A percentile compares a stretch with the other conserved stretches of the same genome.
Conservation (phyloP, 2,113 vertebrate species). For the Haplochromis vanheusdeni region DNA sequence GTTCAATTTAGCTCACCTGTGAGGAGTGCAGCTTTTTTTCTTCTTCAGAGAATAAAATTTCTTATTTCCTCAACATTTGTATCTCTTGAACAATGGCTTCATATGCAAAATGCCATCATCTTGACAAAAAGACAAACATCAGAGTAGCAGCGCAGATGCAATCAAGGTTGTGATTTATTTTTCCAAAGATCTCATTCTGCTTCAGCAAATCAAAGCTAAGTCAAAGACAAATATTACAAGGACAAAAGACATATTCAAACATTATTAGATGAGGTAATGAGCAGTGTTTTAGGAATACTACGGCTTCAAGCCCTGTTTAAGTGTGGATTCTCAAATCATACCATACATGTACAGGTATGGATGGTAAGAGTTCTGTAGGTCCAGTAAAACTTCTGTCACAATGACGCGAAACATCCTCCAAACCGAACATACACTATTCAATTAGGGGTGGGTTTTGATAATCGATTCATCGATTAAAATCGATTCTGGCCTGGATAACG, state of each 20-base stretch:
- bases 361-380: not conserved
- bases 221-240: not conserved
- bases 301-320: fast-evolving
- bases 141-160: not conserved
- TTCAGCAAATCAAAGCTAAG: not conserved
- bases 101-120: not conserved
- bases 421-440: not conserved
- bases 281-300: not conserved
- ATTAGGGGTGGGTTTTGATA: no score
- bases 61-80: not conserved
- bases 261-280: not conserved
- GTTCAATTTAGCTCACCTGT: not conserved
- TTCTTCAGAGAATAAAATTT: not conserved
- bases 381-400: not conserved
- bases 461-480: no score
- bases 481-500: no score
- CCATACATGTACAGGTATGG: not conserved
- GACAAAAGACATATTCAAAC: not conserved
- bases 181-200: not conserved
- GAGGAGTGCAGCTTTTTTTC: not conserved
- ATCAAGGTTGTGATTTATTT: not conserved
- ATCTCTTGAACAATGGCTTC: not conserved
- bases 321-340: not conserved
- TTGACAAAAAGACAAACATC: not conserved
- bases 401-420: not conserved